Base-by-base conservation (phyloP, 2,797 vertebrate species). In the Alosa sapidissima region DNA sequence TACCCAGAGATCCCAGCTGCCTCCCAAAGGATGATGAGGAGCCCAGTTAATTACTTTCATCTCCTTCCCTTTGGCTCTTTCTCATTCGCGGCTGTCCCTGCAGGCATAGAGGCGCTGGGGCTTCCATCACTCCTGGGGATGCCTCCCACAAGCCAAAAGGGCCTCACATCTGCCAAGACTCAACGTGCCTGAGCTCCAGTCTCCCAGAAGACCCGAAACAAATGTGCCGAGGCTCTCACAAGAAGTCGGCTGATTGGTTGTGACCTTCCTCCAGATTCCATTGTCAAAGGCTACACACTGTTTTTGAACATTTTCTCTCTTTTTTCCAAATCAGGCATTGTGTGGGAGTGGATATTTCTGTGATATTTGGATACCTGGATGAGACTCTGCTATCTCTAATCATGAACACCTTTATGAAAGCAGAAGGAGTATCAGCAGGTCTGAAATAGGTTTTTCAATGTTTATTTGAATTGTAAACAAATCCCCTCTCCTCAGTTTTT, bases 161-260 rank as follows among this genome's bases (percentile, higher is more conserved):
- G 13, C 58, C n/a, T 62, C 72, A 78, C 41, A 21, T 45, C 72
- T 21, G 36, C 72, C 16, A 21, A n/a, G 33, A 9, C 36, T 16
- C 68, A 4, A 45, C 11, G 5, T 19, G 36, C 72, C 72, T 78
- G 83, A 82, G 85, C 87, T 78, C 51, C 72, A 84, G 84, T 86
- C 88, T 94, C 93, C 92, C 93, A 87, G 83, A 91, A 91, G 93
- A 90, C 86, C 90, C 28, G 92, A 92, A 90, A 92, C 81, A 81
- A 86, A 92, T 92, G 91, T 84, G 83, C 83, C 33, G 86, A 91
- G 88, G 84, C 88, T 89, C 93, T 90, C 91, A 52, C 83, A 91
- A 91, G 92, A 91, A 82, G 87, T 82, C n/a, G 83, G 60, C 88
- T 89, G 92, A 93, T 92, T 92, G 90, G 89, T 90, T 92, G 36